These are phyloP conservation scores for Cremastobaeus sp. DNA, from an alignment of 2,888 invertebrate genomes.

Conservation along the genomic window DNA sequence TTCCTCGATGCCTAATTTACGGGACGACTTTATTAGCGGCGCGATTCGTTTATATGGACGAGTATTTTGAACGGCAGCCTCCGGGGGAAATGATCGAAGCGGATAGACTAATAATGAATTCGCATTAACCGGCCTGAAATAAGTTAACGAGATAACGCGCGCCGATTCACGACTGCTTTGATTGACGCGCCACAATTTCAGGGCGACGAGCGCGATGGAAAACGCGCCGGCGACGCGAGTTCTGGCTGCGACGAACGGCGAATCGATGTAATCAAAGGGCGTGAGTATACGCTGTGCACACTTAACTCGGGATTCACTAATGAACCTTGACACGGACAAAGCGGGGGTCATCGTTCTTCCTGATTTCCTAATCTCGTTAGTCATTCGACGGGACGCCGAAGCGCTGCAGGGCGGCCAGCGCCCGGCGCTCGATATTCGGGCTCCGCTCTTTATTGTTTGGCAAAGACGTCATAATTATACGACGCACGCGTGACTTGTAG, in stretches of 20 bases:
- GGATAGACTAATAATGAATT: conserved; percentile 27
- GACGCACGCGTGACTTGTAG: conserved; percentile 60
- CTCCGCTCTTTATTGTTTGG: conserved; percentile 58
- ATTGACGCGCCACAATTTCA: conserved; percentile 34
- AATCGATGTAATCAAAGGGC: conserved; percentile 18
- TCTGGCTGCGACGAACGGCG: not conserved
- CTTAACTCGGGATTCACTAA: conserved; percentile 34
- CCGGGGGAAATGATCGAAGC: too few relatives aligned
- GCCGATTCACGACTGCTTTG: conserved; percentile 32
- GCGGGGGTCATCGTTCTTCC: conserved; percentile 64
- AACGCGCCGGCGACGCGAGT: conserved; percentile 1
- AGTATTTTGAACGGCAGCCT: not conserved
- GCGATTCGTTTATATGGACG: too few relatives aligned
- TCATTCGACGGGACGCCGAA: conserved; percentile 23
- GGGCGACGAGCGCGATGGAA: conserved; percentile 16
- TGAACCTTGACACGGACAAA: conserved; percentile 46
- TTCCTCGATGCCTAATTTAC: too few relatives aligned
- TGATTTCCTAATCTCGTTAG: conserved; percentile 67
- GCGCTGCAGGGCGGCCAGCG: conserved; percentile 36
- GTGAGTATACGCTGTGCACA: not conserved
- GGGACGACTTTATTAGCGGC: too few relatives aligned
- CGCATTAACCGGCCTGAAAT: conserved; percentile 14
- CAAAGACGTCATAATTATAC: conserved; percentile 59
- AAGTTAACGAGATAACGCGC: conserved; percentile 40
- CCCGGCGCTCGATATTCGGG: conserved; percentile 43